These are phyloP conservation scores for Aselliscus stoliczkanus DNA, from an alignment of 2,797 vertebrate species.

Conservation along the genomic window DNA sequence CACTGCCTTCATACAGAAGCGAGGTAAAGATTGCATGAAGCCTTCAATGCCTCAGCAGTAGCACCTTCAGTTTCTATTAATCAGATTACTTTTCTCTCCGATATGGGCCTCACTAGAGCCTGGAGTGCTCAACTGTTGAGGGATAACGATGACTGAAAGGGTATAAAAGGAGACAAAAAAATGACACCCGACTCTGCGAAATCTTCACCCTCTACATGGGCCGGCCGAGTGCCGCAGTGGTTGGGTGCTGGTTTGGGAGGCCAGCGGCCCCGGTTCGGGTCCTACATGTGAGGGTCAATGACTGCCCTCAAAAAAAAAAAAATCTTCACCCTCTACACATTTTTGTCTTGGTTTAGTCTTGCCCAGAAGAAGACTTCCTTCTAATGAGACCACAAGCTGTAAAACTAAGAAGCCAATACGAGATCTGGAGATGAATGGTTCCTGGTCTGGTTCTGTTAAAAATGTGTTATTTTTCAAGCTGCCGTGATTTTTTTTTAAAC, in stretches of 20 bases:
- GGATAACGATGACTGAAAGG: neutral
- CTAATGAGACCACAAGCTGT: neutral
- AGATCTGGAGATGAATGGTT: neutral
- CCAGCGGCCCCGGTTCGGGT: too few relatives aligned
- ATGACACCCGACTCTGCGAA: neutral
- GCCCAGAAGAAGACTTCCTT: neutral
- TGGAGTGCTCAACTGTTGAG: neutral
- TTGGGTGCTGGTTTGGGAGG: too few relatives aligned
- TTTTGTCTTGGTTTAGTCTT: neutral
- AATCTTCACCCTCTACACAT: neutral
- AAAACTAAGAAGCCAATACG: neutral
- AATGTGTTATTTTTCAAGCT: neutral
- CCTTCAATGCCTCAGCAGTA: neutral
- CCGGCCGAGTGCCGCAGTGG: too few relatives aligned
- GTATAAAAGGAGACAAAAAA: neutral
- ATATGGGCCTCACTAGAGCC: neutral
- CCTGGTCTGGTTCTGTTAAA: neutral
- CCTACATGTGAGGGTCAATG: too few relatives aligned
- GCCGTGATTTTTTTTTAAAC: too few relatives aligned
- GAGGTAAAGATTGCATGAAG: neutral
- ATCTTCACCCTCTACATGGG: neutral
- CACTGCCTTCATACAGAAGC: neutral
- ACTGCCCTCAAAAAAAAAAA: too few relatives aligned
- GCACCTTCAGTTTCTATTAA: neutral
- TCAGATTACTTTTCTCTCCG: neutral